phyloP scores from a whole-genome alignment of 2,797 vertebrate species.

The Parotocinclus haroldoi region DNA sequence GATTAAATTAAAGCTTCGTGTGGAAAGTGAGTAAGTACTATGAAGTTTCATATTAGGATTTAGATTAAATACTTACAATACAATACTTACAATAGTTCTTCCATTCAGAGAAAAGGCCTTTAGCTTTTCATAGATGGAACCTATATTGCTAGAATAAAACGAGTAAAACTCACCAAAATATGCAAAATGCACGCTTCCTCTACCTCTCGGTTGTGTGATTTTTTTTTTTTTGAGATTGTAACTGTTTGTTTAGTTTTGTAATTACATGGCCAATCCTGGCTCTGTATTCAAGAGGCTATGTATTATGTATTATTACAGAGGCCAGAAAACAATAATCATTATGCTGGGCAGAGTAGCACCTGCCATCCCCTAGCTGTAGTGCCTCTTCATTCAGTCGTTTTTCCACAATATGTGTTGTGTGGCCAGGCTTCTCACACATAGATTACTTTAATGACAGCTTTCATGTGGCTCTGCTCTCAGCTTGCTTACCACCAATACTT shows the following conservation, averaged over 20 bases:
- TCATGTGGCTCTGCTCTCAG: constrained; percentile 51
- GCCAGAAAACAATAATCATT: constrained; percentile 17
- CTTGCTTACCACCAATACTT: constrained; percentile 63
- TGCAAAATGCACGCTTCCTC: not conserved
- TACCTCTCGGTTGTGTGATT: not conserved
- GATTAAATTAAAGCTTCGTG: not conserved
- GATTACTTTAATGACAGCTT: constrained; percentile 68
- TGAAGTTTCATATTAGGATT: not conserved
- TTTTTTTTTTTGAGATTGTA: not conserved
- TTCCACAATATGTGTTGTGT: constrained; percentile 12
- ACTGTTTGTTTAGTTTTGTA: constrained; percentile 11
- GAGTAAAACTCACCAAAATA: no score
- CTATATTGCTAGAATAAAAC: no score
- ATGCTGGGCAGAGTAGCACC: not conserved
- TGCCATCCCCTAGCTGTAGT: constrained; percentile 11
- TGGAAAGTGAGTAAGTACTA: not conserved
- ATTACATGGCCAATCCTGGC: not conserved
- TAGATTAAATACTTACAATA: no score
- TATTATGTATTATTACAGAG: constrained; percentile 27
- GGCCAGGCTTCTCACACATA: constrained; percentile 53
- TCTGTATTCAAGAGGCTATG: constrained; percentile 3
- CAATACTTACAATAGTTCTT: no score
- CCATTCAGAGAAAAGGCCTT: no score
- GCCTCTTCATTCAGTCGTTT: constrained; percentile 14
- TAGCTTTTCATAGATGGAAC: no score